These are phyloP conservation scores for Beris chalybata DNA, from an alignment of 2,888 invertebrate species.

Conservation along the genomic window DNA sequence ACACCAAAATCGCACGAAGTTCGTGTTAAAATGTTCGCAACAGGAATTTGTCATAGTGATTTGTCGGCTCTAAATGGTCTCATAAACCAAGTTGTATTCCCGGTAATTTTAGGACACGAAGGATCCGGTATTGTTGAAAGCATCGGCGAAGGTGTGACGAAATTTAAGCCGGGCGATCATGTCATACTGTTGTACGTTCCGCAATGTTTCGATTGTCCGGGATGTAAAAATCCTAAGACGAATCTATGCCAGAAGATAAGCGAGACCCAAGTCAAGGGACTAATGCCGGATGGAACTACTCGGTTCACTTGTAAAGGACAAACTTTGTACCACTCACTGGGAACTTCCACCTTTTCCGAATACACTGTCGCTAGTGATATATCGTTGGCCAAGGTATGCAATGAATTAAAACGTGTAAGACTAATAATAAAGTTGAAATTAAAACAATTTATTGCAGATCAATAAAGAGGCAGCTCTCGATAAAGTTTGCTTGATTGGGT, in stretches of 20 bases:
- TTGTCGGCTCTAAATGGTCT: conserved; percentile 84
- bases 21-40: conserved; percentile 76
- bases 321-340: conserved; percentile 89
- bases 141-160: conserved; percentile 90
- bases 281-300: conserved; percentile 89
- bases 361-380: conserved; percentile 95
- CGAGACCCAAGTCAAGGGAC: conserved; percentile 79
- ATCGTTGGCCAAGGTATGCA: conserved; percentile 82
- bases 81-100: conserved; percentile 88
- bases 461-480: conserved; percentile 78
- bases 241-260: conserved; percentile 96
- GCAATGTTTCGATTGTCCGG: conserved; percentile 95
- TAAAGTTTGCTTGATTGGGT: conserved; percentile 87
- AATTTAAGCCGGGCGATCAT: conserved; percentile 88
- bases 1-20: conserved; percentile 95
- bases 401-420: too few species aligned
- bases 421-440: too few species aligned
- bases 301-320: conserved; percentile 72
- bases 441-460: conserved; percentile 56
- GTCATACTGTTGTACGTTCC: conserved; percentile 97
- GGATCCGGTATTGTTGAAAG: conserved; percentile 97
- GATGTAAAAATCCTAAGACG: conserved; percentile 92
- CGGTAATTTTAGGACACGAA: conserved; percentile 94
- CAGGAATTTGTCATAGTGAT: conserved; percentile 92
- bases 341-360: conserved; percentile 90